A percentile compares a stretch with the other conserved stretches of the same genome.
phyloP scores from a whole-genome alignment of 1,140 invertebrate genomes.

The Lepidurus packardi region DNA sequence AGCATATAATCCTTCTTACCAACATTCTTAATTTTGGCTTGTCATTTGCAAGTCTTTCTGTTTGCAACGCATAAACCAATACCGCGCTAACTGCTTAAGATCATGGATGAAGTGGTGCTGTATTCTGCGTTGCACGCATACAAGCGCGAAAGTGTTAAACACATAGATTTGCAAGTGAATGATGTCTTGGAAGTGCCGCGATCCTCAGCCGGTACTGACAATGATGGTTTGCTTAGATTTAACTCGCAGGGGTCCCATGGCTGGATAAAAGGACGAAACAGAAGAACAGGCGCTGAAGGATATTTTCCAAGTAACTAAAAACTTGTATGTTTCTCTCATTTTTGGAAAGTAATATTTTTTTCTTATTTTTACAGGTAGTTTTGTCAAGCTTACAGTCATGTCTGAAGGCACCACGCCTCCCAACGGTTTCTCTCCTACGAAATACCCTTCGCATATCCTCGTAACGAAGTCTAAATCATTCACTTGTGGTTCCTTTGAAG shows the following conservation, averaged over 20 bases:
- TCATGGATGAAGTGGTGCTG: constrained; percentile 18
- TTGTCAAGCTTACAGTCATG: constrained; percentile 12
- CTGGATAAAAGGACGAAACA: constrained; percentile 35
- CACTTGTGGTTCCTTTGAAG: constrained; percentile 31
- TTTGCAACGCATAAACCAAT: neutral
- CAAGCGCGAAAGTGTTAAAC: neutral
- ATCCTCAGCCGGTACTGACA: neutral
- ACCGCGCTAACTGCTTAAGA: neutral
- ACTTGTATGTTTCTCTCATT: neutral
- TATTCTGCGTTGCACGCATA: constrained; percentile 7
- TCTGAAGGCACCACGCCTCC: constrained; percentile 29
- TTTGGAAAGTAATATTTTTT: constrained; percentile 33
- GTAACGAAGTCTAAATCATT: constrained; percentile 8
- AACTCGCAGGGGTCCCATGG: constrained; percentile 28
- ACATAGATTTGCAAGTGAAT: constrained; percentile 23
- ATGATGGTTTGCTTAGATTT: neutral
- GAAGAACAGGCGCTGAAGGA: constrained; percentile 31
- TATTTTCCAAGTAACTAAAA: constrained; percentile 33
- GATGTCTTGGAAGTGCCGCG: constrained; percentile 23
- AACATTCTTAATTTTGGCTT: no score
- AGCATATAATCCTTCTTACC: no score
- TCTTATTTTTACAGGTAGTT: constrained; percentile 35
- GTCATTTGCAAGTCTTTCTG: no score
- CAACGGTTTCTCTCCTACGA: constrained; percentile 35
- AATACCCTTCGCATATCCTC: constrained; percentile 30